These are phyloP conservation scores for Lepidotrigona ventralis DNA, from an alignment of 1,140 invertebrate genomes.

Conservation along the genomic window DNA sequence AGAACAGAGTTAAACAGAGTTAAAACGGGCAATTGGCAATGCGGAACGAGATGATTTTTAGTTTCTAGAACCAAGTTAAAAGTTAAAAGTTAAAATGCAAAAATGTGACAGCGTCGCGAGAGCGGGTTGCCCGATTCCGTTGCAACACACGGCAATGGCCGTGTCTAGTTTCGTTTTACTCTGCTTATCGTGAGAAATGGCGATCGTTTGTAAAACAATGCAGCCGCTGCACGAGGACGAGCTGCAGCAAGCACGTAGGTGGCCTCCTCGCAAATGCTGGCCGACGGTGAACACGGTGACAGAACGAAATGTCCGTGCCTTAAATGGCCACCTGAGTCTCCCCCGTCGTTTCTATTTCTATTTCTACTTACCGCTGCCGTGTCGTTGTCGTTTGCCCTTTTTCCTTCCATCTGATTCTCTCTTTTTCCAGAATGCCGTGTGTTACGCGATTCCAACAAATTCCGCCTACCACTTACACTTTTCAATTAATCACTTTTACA, in stretches of 20 bases:
- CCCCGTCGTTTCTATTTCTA: conserved; percentile 33
- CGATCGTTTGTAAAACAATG: conserved; percentile 75
- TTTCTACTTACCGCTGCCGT: conserved; percentile 44
- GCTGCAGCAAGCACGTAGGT: conserved; percentile 74
- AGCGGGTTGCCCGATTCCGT: conserved; percentile 45
- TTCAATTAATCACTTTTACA: not conserved
- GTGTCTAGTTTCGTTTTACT: conserved; percentile 72
- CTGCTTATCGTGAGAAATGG: conserved; percentile 75
- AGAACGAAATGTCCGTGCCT: conserved; percentile 78
- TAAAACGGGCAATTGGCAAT: too few relatives aligned
- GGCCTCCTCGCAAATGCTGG: conserved; percentile 68
- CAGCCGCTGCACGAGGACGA: conserved; percentile 64
- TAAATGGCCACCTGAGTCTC: conserved; percentile 75
- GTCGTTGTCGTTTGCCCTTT: conserved; percentile 26
- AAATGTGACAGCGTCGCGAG: conserved; percentile 48
- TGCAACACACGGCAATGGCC: conserved; percentile 50
- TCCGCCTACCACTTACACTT: conserved; percentile 13
- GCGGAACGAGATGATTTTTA: not conserved
- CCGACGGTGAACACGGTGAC: conserved; percentile 75
- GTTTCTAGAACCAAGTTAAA: not conserved
- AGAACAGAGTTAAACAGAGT: not conserved
- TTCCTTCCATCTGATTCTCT: not conserved
- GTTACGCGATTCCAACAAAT: conserved; percentile 25
- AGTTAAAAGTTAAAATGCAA: conserved; percentile 32
- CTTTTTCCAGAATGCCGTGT: not conserved